Evolutionary conservation across 1,140 invertebrate genomes (phyloP), one percentile per base, ranked within the genome.

Genomic region (Chymomyza costata): DNA sequence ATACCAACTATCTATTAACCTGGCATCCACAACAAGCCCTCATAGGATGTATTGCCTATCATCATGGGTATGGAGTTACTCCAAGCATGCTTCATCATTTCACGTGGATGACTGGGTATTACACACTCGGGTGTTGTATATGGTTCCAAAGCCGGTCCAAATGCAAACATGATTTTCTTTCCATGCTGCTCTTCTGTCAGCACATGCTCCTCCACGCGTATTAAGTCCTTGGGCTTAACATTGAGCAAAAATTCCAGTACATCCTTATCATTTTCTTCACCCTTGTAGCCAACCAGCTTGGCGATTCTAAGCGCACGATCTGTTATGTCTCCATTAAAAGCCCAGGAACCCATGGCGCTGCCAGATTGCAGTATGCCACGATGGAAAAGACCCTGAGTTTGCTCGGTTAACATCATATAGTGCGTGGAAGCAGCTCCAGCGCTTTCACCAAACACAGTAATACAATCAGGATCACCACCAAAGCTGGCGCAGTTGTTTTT

Each of bases 401-500:
- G 71, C 13, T 82, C 71, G 65, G 87, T 90, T 1, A 93, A 51
- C 63, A 91, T 85, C 76, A 92, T 90, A 63, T 90, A 88, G 13
- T 88, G 86, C 0, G 87, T 86, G n/a, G 85, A 86, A 0, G 82
- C 85, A 3, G 41, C 86, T 0, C 87, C 87, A 11, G 88, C 87
- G 16, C 86, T 87, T 25, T 86, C 84, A 1, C 88, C 87, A 50
- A 87, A 85, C 0, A 88, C 63, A 0, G 87, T 87, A 2, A 88
- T 83, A 30, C 80, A 85, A 18, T 87, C 73, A 1, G 87, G 86
- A 82, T 88, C 84, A 1, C 88, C 87, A 10, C 88, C 87, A 53
- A 88, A 88, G 50, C 85, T 73, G 37, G 87, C 74, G 15, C 91
- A 91, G 65, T 93, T 92, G n/a, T 87, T 87, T 65, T 90, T 87